Percentiles rank a stretch among this genome's conserved stretches.
Evolutionary conservation across 2,797 vertebrate species (phyloP).

Genomic region (Tenualosa ilisha): DNA sequence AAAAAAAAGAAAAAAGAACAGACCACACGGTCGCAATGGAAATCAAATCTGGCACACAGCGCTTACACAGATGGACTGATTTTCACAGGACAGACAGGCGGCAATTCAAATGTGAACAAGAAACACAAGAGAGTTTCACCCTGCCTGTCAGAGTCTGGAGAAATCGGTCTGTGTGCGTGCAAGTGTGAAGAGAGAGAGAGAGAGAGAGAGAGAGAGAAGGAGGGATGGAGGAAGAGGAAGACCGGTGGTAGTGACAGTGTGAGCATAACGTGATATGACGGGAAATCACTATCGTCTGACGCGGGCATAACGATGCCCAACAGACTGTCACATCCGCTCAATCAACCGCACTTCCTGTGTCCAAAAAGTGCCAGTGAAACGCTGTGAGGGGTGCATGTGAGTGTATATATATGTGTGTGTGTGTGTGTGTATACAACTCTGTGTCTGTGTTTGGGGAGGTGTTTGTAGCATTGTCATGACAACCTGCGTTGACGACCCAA

Average conservation of each 20-base stretch:
- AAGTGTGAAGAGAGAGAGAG: background rate
- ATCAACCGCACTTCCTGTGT: conserved; percentile 49
- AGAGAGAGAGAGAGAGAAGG: background rate
- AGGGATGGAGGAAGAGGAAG: conserved; percentile 20
- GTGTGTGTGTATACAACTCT: background rate
- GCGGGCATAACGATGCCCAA: conserved; percentile 61
- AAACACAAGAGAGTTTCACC: conserved; percentile 2
- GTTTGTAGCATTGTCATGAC: conserved; percentile 2
- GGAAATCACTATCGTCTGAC: conserved; percentile 57
- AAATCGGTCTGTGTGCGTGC: background rate
- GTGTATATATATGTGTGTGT: background rate
- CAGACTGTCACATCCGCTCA: conserved; percentile 63
- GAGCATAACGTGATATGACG: conserved; percentile 55
- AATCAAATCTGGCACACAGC: conserved; percentile 14
- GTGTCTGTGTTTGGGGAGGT: background rate
- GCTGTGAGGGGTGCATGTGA: background rate
- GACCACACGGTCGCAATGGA: background rate
- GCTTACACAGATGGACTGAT: conserved; percentile 22
- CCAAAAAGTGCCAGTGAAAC: background rate
- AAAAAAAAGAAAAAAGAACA: background rate
- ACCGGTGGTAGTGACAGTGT: conserved; percentile 43
- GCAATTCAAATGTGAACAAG: conserved; percentile 2
- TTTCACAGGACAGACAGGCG: conserved; percentile 15
- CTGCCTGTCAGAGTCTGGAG: conserved; percentile 10
- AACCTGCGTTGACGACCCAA: conserved; percentile 60